Evolutionary conservation across 92 coral and sea anemone genomes (phyloP).

Genomic region (Galaxea fascicularis): DNA sequence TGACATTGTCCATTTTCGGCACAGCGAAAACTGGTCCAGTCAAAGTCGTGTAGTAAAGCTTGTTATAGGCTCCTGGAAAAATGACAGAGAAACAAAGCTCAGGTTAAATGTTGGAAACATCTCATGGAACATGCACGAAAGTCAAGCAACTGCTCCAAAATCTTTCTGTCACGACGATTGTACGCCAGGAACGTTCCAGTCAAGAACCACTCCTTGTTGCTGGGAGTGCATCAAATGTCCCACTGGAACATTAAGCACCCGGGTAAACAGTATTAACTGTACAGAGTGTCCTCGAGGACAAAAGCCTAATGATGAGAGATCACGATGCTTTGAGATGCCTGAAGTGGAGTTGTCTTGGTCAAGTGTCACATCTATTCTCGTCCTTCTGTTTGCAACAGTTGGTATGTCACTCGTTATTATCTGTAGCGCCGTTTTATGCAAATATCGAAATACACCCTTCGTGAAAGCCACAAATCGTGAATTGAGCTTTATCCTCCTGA

Average conservation of each 20-base stretch:
- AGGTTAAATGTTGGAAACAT: conserved; percentile 37
- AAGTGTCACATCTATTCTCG: conserved; percentile 24
- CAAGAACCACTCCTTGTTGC: conserved; percentile 62
- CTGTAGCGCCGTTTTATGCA: conserved; percentile 41
- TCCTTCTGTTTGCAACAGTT: conserved; percentile 34
- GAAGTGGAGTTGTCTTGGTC: conserved; percentile 60
- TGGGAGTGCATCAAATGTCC: conserved; percentile 74
- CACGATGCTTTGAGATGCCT: conserved; percentile 62
- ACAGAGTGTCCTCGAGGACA: conserved; percentile 66
- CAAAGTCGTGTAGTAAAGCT: background rate
- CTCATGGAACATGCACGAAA: conserved; percentile 41
- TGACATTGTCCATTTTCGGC: conserved; percentile 70
- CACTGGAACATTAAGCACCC: conserved; percentile 49
- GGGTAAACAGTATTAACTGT: conserved; percentile 53
- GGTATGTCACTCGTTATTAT: conserved; percentile 46
- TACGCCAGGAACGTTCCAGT: conserved; percentile 61
- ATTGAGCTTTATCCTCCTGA: conserved; percentile 61
- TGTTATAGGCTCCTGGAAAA: conserved; percentile 73
- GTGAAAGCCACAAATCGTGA: conserved; percentile 84
- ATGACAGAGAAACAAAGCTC: conserved; percentile 21
- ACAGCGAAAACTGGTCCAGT: background rate
- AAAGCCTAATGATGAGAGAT: conserved; percentile 40
- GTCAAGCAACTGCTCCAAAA: conserved; percentile 33
- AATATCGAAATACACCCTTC: conserved; percentile 66
- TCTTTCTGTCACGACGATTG: conserved; percentile 74